Conservation (phyloP, 2,888 invertebrate species). For the Drosophila paucipuncta region DNA sequence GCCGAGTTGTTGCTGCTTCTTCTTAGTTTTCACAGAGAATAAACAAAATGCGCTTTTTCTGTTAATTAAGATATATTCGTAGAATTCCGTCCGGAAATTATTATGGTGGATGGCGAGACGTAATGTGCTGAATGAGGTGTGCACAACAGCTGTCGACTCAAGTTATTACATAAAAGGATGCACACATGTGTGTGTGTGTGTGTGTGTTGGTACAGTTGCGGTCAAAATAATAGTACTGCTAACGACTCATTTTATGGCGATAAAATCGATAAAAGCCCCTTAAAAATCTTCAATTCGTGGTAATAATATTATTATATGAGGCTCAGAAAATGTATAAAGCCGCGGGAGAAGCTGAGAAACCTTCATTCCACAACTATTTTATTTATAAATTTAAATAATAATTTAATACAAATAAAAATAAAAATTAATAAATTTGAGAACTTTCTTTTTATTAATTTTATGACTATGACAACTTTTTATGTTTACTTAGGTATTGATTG, state of each 20-base stretch:
- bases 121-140: not conserved
- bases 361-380: not conserved
- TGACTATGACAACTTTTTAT: not conserved
- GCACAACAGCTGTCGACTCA: constrained; percentile 17
- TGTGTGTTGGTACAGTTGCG: not conserved
- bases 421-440: not conserved
- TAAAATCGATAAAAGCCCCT: not conserved
- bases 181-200: not conserved
- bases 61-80: not conserved
- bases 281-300: not conserved
- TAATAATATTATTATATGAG: not conserved
- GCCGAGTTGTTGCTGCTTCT: not conserved
- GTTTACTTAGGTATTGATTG: not conserved
- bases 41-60: not conserved
- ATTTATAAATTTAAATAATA: not conserved
- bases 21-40: not conserved
- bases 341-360: not conserved
- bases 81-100: not conserved
- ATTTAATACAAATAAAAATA: not conserved
- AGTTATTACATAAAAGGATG: constrained; percentile 25
- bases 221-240: not conserved
- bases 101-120: not conserved
- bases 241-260: not conserved
- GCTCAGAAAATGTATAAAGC: not conserved
- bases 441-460: not conserved